Evolutionary conservation across 2,797 vertebrate genomes (phyloP), one percentile per base, ranked within the genome.

Genomic region (Microcaecilia unicolor): DNA sequence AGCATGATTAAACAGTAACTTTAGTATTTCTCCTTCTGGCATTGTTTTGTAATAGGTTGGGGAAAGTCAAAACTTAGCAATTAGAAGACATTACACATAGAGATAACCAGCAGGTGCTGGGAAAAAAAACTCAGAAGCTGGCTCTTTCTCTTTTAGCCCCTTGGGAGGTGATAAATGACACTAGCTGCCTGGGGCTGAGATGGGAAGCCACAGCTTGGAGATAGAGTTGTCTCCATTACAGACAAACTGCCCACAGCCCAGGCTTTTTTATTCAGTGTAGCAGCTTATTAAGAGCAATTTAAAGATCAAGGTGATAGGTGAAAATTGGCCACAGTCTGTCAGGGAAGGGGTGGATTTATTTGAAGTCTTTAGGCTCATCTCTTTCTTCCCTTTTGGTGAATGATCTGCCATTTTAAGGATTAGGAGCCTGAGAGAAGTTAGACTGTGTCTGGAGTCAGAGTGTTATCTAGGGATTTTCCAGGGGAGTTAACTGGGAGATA

Each of bases 71-170:
- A 50, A 28, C 53, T 41, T 51, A 58, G 52, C 63, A 67, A 64
- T 68, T 63, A 54, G n/a, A 55, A 55, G 62, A 38, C 32, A 62
- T 46, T 56, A 60, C 69, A 69, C 49, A 63, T 29, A 48, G 42
- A 50, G 57, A 45, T 68, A 67, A 72, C 70, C 55, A 39, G 39
- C 59, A 59, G 64, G 41, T 70, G 62, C 59, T 67, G 63, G n/a
- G n/a, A n/a, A n/a, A n/a, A 67, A 65, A 59, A n/a, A n/a, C n/a
- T 51, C 43, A 12, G 34, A 18, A 57, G 40, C 49, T 70, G 45
- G 46, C 67, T 55, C 40, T 64, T 75, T 64, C 67, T 78, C 37
- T 28, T 53, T 44, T 51, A 16, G 44, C 44, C n/a, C 52, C 42
- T 56, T 61, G 42, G 60, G 53, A 72, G 61, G 46, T 72, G 66